These are phyloP conservation scores for Pycnonotus jocosus DNA, from an alignment of 2,113 vertebrate genomes.

Conservation along the genomic window DNA sequence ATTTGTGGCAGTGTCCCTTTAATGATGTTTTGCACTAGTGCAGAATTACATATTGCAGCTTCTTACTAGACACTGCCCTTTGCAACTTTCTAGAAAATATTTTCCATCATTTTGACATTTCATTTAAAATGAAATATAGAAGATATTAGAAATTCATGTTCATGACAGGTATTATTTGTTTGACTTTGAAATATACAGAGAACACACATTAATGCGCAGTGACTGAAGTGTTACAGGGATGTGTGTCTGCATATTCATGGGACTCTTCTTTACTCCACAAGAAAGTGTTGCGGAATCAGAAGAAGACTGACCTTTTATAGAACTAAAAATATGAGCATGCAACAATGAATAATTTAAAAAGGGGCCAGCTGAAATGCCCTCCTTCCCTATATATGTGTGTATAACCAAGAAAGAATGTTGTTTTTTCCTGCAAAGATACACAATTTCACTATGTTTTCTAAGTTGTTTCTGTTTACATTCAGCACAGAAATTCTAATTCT, in stretches of 20 bases:
- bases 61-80: slow-evolving; percentile 63
- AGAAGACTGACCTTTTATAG: slow-evolving; percentile 74
- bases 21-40: not conserved
- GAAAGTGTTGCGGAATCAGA: slow-evolving; percentile 39
- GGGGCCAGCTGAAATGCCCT: slow-evolving; percentile 12
- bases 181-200: slow-evolving; percentile 79
- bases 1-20: not conserved
- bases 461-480: slow-evolving; percentile 38
- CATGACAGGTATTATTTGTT: slow-evolving; percentile 82
- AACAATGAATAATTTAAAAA: slow-evolving; percentile 69
- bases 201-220: slow-evolving; percentile 75
- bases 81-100: slow-evolving; percentile 72
- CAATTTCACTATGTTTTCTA: not conserved
- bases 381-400: not conserved
- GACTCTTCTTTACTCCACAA: slow-evolving; percentile 30
- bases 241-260: slow-evolving; percentile 88
- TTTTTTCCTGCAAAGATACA: slow-evolving; percentile 4
- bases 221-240: slow-evolving; percentile 64
- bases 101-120: slow-evolving; percentile 83
- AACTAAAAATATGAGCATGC: slow-evolving; percentile 43
- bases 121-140: slow-evolving; percentile 83
- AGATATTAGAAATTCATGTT: slow-evolving; percentile 78
- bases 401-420: slow-evolving; percentile 22
- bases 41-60: slow-evolving; percentile 4
- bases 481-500: slow-evolving; percentile 1